Percentiles rank a stretch among this genome's conserved stretches.
Conservation (phyloP, 2,797 vertebrate genomes). For the Nothura maculosa region DNA sequence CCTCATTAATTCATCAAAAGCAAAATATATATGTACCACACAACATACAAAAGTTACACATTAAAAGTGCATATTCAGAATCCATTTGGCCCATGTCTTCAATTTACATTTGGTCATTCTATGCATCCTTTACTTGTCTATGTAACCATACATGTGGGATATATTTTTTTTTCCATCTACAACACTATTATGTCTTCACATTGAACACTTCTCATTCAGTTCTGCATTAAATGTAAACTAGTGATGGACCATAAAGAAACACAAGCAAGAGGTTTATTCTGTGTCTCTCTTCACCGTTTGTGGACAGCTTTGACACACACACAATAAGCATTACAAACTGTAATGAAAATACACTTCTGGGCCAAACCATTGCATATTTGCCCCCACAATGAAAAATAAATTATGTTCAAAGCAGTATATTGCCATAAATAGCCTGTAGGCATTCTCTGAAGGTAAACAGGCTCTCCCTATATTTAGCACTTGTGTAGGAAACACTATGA, state of each 20-base stretch:
- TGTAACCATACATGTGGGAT: conserved; percentile 64
- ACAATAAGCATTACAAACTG: conserved; percentile 77
- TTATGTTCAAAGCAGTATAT: conserved; percentile 82
- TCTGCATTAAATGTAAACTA: conserved; percentile 80
- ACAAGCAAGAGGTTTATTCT: conserved; percentile 70
- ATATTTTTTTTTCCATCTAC: conserved; percentile 30
- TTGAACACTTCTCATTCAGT: conserved; percentile 69
- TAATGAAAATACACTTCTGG: conserved; percentile 80
- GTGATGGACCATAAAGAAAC: conserved; percentile 76
- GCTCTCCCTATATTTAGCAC: conserved; percentile 74
- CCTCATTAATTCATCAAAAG: conserved; percentile 81
- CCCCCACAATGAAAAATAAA: conserved; percentile 83
- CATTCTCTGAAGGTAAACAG: conserved; percentile 72
- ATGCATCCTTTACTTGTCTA: conserved; percentile 69
- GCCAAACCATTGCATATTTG: conserved; percentile 84
- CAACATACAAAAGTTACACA: conserved; percentile 84
- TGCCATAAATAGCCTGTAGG: conserved; percentile 80
- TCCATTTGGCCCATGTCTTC: conserved; percentile 84
- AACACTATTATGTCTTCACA: conserved; percentile 66
- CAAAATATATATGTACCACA: conserved; percentile 86
- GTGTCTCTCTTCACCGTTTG: conserved; percentile 71
- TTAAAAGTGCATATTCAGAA: conserved; percentile 85
- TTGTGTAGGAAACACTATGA: conserved; percentile 49
- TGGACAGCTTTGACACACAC: conserved; percentile 76
- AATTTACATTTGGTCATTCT: conserved; percentile 85